A percentile compares a stretch with the other conserved stretches of the same genome.
These are phyloP conservation scores for Prionailurus bengalensis DNA, from an alignment of 2,113 vertebrate genomes.

Conservation along the genomic window DNA sequence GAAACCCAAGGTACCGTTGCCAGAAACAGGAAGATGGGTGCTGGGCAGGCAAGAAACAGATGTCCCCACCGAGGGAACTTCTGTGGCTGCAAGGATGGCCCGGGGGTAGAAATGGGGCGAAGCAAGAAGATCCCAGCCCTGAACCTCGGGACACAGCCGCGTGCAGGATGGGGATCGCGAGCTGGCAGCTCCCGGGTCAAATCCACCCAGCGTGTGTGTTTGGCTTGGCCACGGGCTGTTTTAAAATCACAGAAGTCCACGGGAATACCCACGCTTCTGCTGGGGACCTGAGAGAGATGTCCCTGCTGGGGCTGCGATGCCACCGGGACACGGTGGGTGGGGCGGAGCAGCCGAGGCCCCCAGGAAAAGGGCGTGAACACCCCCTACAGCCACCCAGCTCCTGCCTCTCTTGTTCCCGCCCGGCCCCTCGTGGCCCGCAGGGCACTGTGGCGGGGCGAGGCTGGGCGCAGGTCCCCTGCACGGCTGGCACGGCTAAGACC, in stretches of 20 bases:
- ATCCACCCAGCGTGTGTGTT: not conserved
- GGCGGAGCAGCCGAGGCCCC: not conserved
- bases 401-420: not conserved
- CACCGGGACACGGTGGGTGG: not conserved
- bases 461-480: not conserved
- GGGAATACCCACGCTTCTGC: not conserved
- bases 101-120: not conserved
- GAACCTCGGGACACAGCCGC: not conserved
- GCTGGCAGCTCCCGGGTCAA: not conserved
- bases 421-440: rapidly evolving
- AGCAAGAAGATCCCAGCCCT: not conserved
- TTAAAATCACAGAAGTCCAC: not conserved
- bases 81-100: not conserved
- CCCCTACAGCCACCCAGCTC: not conserved
- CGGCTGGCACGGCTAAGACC: too few species aligned
- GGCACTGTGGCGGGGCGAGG: too few species aligned
- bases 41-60: not conserved
- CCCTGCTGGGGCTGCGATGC: rapidly evolving
- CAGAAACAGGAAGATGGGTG: not conserved
- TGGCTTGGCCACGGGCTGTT: not conserved
- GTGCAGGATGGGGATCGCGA: rapidly evolving
- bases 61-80: not conserved
- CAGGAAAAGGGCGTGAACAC: rapidly evolving
- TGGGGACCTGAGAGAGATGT: not conserved
- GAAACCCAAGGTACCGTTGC: not conserved